Evolutionary conservation across 2,888 invertebrate species (phyloP), one percentile per base, ranked within the genome.

Genomic region (Acronicta psi): DNA sequence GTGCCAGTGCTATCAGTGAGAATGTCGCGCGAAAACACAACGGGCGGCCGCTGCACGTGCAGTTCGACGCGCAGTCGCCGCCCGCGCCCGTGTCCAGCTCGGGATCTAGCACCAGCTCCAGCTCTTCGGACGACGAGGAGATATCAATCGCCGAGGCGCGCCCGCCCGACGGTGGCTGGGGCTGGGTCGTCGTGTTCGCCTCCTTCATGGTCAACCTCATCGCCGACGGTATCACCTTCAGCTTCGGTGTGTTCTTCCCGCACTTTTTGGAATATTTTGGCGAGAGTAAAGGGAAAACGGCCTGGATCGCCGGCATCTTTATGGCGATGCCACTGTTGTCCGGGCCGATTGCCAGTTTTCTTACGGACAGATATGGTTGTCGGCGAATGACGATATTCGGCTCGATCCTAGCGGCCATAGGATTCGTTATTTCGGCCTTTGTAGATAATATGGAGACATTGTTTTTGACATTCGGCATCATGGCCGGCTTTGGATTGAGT

Each of bases 171-270:
- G 98, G 98, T 10, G 98, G 98, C 13, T 98, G 97, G 97, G 98
- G 98, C 6, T 99, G 98, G 98, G 97, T 98, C 29, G 96, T 99
- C 49, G 98, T 98, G 0, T 96, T 97, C 62, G 98, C 98, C 20
- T 96, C 98, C 0, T 98, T 99, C 86, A 95, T 98, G 92, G 97
- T 98, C 67, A 98, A 98, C 86, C 95, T 98, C 66, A 98, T 99
- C 78, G 98, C 98, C 38, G 99, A 99, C 86, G 99, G 99, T 2
- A 96, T 98, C 72, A 98, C 98, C 0, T 98, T 98, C 91, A 97
- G 97, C 69, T 98, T 98, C 88, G 99, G 99, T 54, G 97, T 98
- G 5, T 96, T 99, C 80, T 98, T 96, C 88, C 96, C 97, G 2
- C 97, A 98, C 83, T 97, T 99, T 80, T 94, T 98, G 57, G 96